A percentile compares a stretch with the other conserved stretches of the same genome.
These are phyloP conservation scores for Cantharis lateralis DNA, from an alignment of 2,888 invertebrate species.

Conservation along the genomic window DNA sequence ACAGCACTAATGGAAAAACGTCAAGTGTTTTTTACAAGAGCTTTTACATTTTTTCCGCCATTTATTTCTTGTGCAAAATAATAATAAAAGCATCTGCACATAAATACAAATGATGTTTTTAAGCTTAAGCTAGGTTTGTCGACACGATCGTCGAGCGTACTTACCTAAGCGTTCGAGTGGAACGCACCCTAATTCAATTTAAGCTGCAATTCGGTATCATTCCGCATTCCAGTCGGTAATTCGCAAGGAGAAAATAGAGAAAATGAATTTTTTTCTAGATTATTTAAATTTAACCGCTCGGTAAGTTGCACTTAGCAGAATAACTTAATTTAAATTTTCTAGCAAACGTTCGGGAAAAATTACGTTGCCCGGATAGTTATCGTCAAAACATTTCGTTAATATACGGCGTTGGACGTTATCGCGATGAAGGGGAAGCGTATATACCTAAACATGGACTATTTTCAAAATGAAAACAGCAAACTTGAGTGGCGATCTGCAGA, in stretches of 20 bases:
- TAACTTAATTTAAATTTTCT: not conserved
- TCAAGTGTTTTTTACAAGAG: not conserved
- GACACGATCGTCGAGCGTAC: not conserved
- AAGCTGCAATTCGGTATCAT: not conserved
- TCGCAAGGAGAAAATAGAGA: not conserved
- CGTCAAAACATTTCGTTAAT: slow-evolving; percentile 5
- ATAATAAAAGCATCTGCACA: not conserved
- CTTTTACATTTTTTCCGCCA: not conserved
- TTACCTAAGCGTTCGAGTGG: not conserved
- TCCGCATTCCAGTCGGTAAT: not conserved
- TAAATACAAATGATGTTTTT: not conserved
- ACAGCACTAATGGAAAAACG: not conserved
- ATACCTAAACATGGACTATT: slow-evolving; percentile 2
- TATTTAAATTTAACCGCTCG: slow-evolving; percentile 2
- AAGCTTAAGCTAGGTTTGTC: not conserved
- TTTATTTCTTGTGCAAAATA: not conserved
- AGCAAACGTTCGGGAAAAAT: not conserved
- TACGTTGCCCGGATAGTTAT: not conserved
- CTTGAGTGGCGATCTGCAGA: not conserved
- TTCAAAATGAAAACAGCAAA: not conserved
- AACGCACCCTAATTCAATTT: not conserved
- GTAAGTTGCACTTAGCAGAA: not conserved
- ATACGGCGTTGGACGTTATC: slow-evolving; percentile 1
- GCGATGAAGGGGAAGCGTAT: not conserved
- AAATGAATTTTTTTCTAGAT: not conserved